Evolutionary conservation across 2,113 vertebrate species (phyloP).

Genomic region (Zosterops lateralis): DNA sequence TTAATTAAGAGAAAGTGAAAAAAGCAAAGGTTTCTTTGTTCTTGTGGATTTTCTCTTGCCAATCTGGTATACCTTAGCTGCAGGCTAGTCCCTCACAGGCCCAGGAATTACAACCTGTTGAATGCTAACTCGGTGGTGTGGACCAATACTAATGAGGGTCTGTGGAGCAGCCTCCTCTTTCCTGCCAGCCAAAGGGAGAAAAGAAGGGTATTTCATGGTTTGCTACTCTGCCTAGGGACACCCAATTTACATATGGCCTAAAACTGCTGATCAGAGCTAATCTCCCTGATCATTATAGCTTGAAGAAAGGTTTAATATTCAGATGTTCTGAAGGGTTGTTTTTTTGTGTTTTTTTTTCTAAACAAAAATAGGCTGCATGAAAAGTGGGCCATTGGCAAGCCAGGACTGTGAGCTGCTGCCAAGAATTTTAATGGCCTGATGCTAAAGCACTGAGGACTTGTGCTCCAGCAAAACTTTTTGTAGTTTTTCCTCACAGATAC

Average conservation of each 20-base stretch:
- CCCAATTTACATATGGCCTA: conserved; percentile 30
- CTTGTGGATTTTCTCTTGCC: conserved; percentile 16
- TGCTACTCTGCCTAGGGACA: conserved; percentile 16
- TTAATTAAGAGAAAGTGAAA: conserved; percentile 20
- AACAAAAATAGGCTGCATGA: conserved; percentile 35
- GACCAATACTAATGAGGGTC: background rate
- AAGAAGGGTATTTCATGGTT: background rate
- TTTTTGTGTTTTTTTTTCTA: background rate
- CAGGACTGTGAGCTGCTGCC: background rate
- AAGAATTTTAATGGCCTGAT: conserved; percentile 11
- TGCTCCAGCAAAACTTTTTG: background rate
- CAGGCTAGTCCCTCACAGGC: background rate
- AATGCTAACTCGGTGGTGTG: background rate
- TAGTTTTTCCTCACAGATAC: background rate
- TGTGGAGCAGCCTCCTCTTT: background rate
- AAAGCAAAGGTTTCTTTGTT: background rate
- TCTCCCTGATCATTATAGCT: conserved; percentile 52
- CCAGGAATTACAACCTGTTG: background rate
- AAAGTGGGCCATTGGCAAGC: conserved; percentile 39
- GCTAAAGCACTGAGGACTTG: background rate
- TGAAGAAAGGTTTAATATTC: conserved; percentile 48
- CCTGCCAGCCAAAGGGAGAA: background rate
- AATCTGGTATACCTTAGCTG: background rate
- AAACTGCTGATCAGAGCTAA: conserved; percentile 55
- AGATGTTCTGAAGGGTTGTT: background rate